phyloP scores from a whole-genome alignment of 2,113 vertebrate species.

The Noctilio leporinus region DNA sequence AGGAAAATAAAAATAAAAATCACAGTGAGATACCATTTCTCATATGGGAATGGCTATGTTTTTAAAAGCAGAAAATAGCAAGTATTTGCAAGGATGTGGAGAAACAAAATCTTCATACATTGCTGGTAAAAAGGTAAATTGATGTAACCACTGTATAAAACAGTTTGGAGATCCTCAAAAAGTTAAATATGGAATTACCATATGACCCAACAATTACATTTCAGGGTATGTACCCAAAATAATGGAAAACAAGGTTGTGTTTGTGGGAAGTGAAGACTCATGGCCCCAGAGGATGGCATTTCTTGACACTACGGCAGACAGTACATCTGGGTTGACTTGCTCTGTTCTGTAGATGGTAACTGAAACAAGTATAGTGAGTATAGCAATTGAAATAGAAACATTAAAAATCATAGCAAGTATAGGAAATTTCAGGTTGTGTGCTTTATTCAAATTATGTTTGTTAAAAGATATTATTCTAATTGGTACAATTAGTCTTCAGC shows the following conservation, averaged over 20 bases:
- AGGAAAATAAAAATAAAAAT: not conserved
- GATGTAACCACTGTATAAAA: not conserved
- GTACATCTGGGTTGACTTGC: not conserved
- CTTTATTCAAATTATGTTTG: slow-evolving; percentile 45
- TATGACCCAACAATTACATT: not conserved
- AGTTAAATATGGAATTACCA: not conserved
- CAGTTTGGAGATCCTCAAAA: not conserved
- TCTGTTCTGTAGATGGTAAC: slow-evolving; percentile 19
- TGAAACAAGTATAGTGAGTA: not conserved
- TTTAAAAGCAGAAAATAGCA: not conserved
- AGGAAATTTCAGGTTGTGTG: slow-evolving; percentile 32
- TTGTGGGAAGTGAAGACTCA: no score
- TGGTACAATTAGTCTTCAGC: slow-evolving; percentile 13
- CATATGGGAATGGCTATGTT: not conserved
- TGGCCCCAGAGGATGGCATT: not conserved
- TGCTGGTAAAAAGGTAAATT: not conserved
- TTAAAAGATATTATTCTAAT: slow-evolving; percentile 48
- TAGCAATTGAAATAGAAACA: slow-evolving; percentile 25
- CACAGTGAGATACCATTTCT: not conserved
- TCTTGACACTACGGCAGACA: not conserved
- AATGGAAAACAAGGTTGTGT: not conserved
- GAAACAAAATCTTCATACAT: not conserved
- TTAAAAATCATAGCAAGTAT: slow-evolving; percentile 35
- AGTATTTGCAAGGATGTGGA: not conserved
- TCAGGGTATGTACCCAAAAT: not conserved